Percentiles rank a stretch among this genome's conserved stretches.
Evolutionary conservation across 2,113 vertebrate species (phyloP).

Genomic region (Setophaga kirtlandii): DNA sequence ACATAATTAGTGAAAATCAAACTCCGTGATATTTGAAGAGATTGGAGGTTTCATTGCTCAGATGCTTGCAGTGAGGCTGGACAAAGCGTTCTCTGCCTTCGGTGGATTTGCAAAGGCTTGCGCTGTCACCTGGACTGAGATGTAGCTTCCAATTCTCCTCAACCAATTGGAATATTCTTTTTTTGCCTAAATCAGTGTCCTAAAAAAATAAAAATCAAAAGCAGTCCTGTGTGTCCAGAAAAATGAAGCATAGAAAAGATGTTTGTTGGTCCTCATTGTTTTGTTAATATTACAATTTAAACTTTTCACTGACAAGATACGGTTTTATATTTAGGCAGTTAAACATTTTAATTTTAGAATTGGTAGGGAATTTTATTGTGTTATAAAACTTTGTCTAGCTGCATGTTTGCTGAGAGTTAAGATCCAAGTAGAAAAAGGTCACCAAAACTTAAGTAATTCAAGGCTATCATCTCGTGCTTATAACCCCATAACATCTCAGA

Average conservation of each 20-base stretch:
- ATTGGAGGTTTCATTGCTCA: background rate
- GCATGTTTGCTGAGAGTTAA: conserved; percentile 46
- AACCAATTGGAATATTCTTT: background rate
- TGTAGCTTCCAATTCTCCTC: background rate
- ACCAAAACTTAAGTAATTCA: conserved; percentile 71
- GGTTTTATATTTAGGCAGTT: conserved; percentile 52
- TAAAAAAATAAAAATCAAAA: background rate
- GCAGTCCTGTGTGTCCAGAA: background rate
- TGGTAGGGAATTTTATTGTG: conserved; percentile 59
- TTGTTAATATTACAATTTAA: conserved; percentile 39
- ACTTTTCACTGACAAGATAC: conserved; percentile 52
- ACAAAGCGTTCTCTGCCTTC: background rate
- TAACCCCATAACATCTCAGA: conserved; percentile 59
- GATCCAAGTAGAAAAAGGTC: conserved; percentile 66
- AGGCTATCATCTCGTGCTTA: conserved; percentile 52
- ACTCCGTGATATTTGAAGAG: background rate
- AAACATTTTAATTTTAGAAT: conserved; percentile 62
- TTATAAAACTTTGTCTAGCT: conserved; percentile 47
- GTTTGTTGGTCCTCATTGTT: conserved; percentile 19
- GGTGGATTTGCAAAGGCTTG: background rate
- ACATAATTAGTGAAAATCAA: background rate
- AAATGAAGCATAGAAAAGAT: background rate
- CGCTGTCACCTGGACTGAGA: background rate
- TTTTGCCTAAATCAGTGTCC: background rate
- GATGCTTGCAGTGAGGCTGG: background rate